A percentile compares a stretch with the other conserved stretches of the same genome.
Evolutionary conservation across 1,140 invertebrate species (phyloP).

Genomic region (Neuroterus valhalla): DNA sequence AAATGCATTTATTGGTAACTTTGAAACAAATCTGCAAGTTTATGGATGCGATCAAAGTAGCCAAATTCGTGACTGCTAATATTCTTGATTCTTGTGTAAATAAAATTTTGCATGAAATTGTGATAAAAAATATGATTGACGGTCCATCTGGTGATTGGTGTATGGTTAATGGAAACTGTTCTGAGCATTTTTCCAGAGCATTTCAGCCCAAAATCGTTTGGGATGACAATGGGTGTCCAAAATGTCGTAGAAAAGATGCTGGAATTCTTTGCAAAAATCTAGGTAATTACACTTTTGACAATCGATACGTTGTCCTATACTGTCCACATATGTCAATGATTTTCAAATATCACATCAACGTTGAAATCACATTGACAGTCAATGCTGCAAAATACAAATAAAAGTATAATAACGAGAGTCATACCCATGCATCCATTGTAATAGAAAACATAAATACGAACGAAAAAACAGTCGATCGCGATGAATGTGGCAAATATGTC

Average conservation of each 20-base stretch:
- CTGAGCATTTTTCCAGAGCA: slow-evolving; percentile 52
- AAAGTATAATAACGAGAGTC: slow-evolving; percentile 15
- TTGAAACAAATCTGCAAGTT: slow-evolving; percentile 31
- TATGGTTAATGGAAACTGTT: too few relatives aligned
- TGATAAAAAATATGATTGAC: slow-evolving; percentile 57
- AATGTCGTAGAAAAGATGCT: neutral
- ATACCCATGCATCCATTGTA: slow-evolving; percentile 17
- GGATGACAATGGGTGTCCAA: neutral
- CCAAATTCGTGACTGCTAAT: neutral
- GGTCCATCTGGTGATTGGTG: slow-evolving; percentile 58
- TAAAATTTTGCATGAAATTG: too few relatives aligned
- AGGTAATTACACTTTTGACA: neutral
- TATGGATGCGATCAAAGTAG: slow-evolving; percentile 25
- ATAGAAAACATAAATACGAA: neutral
- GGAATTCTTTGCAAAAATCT: slow-evolving; percentile 6
- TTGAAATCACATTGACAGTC: slow-evolving; percentile 7
- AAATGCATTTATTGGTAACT: slow-evolving; percentile 28
- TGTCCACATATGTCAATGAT: neutral
- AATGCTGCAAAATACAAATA: slow-evolving; percentile 3
- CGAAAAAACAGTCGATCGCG: too few relatives aligned
- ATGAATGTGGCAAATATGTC: too few relatives aligned
- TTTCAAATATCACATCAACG: slow-evolving; percentile 33
- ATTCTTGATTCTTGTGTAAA: too few relatives aligned
- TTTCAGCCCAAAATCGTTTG: slow-evolving; percentile 36
- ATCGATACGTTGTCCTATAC: slow-evolving; percentile 20